Base-by-base conservation (phyloP, 2,113 vertebrate species). In the Ammospiza nelsoni region DNA sequence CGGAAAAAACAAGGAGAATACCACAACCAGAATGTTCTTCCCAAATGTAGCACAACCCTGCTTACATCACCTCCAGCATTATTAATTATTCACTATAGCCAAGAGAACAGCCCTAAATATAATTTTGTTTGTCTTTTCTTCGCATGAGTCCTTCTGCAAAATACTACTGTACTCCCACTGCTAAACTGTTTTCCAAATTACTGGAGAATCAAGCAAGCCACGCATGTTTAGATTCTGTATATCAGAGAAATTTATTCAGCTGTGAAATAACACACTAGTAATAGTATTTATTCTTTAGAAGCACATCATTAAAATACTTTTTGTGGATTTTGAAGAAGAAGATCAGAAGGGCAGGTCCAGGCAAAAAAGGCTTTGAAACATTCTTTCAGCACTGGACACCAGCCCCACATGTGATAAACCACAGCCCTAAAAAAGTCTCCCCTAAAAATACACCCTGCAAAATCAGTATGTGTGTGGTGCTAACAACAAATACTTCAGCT, bases 21-120 rank as follows among this genome's bases (percentile, higher is more conserved):
- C 84, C 73, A 91, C 89, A 95, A 79, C 58, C 37, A 92, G 90
- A 95, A 96, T 17, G 37, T 93, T 87, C 92, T 88, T 88, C 76
- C 59, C 92, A 94, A 96, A 95, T 57, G 91, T 39, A 87, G 89
- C 80, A 93, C 89, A 92, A 44, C 25, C 76, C 65, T 78, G 74
- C 67, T 95, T 94, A 94, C 89, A 84, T 91, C 91, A 94, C 71
- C 89, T 82, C 77, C 66, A 92, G 82, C 58, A 54, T 73, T 72
- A 95, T 86, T 89, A 94, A 94, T 94, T 93, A 95, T 95, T 96
- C 89, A 95, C 89, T 51, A 39, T 2, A 43, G 71, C 51, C 77
- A 87, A 41, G 21, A 84, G 31, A 87, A 87, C 0, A 0, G 57
- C 57, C 66, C 89, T 92, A 92, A 89, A 93, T 90, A 84, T 57